Conservation (phyloP, 2,113 vertebrate genomes). For the Copsychus sechellarum region DNA sequence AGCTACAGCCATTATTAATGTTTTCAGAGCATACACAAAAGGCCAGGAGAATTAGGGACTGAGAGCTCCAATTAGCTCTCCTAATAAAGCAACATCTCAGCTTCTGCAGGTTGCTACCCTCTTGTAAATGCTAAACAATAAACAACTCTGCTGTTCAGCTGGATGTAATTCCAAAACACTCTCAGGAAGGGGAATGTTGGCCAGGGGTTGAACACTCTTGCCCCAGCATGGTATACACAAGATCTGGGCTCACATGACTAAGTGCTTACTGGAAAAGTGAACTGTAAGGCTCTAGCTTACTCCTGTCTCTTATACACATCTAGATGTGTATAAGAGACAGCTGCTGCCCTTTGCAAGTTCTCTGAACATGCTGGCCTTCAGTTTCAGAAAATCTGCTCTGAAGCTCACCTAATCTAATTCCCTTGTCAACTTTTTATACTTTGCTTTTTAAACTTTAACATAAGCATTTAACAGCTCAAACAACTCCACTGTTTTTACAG, state of each 20-base stretch:
- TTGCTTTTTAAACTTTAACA: neutral
- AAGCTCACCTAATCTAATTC: neutral
- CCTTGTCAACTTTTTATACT: constrained; percentile 18
- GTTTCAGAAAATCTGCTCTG: neutral
- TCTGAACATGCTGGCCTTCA: neutral
- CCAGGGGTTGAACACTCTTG: neutral
- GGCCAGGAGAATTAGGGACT: neutral
- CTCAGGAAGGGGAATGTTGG: neutral
- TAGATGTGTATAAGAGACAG: too few species aligned
- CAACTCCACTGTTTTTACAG: neutral
- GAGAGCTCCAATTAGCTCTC: neutral
- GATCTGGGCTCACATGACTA: too few species aligned
- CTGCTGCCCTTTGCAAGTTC: accelerated
- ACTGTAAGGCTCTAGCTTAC: neutral
- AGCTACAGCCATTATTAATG: neutral
- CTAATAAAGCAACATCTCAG: neutral
- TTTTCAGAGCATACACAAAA: neutral
- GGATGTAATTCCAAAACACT: neutral
- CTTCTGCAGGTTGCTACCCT: neutral
- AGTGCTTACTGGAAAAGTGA: neutral
- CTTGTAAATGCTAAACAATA: neutral
- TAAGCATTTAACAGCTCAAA: neutral
- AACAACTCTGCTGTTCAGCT: neutral
- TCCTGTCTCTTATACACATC: too few species aligned
- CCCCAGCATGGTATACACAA: neutral